These are phyloP conservation scores for Arion vulgaris DNA, from an alignment of 1,140 invertebrate species.

Conservation along the genomic window DNA sequence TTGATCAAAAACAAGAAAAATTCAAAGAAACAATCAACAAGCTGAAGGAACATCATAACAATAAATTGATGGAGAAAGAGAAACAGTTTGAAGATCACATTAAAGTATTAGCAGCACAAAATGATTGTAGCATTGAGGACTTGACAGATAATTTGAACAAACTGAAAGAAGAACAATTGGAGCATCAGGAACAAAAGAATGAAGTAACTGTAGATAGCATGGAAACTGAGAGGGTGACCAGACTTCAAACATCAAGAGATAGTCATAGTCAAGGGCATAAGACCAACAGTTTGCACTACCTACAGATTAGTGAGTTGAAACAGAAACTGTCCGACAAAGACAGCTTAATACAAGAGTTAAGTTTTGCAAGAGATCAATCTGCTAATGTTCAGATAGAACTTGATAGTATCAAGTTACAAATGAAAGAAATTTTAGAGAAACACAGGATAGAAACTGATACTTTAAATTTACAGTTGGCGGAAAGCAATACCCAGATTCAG, in stretches of 20 bases:
- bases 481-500: not conserved
- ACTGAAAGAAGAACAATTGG: constrained; percentile 53
- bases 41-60: constrained; percentile 64
- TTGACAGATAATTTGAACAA: constrained; percentile 52
- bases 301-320: constrained; percentile 3
- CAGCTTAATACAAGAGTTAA: not conserved
- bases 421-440: not conserved
- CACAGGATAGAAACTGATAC: not conserved
- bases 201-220: constrained; percentile 41
- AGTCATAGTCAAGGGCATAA: constrained; percentile 31
- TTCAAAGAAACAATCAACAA: constrained; percentile 60
- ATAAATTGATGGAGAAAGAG: constrained; percentile 64
- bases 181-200: constrained; percentile 51
- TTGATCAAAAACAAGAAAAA: constrained; percentile 57
- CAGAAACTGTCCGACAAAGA: not conserved
- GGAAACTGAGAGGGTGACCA: constrained; percentile 46
- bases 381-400: not conserved
- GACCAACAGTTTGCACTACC: not conserved
- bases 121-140: constrained; percentile 56
- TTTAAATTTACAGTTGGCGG: not conserved
- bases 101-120: constrained; percentile 53
- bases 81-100: constrained; percentile 57
- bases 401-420: not conserved
- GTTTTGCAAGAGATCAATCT: not conserved
- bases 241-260: constrained; percentile 31